Conservation (phyloP, 2,113 vertebrate species). For the Garra rufa region DNA sequence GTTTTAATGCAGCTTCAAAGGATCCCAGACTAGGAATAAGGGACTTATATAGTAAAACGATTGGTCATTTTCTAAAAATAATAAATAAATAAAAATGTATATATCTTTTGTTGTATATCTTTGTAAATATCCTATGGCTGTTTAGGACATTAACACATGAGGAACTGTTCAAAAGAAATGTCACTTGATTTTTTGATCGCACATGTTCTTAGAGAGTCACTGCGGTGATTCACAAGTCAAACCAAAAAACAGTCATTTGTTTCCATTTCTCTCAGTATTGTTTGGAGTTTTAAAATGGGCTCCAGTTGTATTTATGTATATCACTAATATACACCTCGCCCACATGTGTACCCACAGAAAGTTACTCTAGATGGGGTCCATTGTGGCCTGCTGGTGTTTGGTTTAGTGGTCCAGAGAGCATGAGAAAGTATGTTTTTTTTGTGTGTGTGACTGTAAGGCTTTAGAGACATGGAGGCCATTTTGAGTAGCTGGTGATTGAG, state of each 20-base stretch:
- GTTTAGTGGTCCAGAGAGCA: constrained; percentile 40
- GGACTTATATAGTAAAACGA: no score
- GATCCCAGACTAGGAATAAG: no score
- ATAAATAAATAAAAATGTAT: no score
- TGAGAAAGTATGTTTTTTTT: constrained; percentile 46
- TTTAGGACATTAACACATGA: neutral
- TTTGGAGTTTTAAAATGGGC: constrained; percentile 26
- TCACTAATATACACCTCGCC: neutral
- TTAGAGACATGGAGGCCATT: constrained; percentile 27
- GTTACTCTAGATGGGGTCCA: neutral
- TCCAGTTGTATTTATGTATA: constrained; percentile 30
- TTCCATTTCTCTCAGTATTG: constrained; percentile 3
- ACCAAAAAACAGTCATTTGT: neutral
- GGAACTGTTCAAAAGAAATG: neutral
- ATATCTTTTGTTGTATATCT: no score
- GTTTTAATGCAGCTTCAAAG: no score
- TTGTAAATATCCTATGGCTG: neutral
- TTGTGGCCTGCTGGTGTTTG: constrained; percentile 47
- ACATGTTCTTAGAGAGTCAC: neutral
- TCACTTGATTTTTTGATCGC: neutral
- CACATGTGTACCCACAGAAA: constrained; percentile 18
- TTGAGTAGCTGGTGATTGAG: constrained; percentile 1
- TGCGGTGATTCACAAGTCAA: neutral
- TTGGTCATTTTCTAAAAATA: no score
- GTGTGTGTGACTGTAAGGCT: neutral